Percentiles rank a stretch among this genome's conserved stretches.
phyloP scores from a whole-genome alignment of 2,797 vertebrate species.

The Typhlichthys subterraneus region DNA sequence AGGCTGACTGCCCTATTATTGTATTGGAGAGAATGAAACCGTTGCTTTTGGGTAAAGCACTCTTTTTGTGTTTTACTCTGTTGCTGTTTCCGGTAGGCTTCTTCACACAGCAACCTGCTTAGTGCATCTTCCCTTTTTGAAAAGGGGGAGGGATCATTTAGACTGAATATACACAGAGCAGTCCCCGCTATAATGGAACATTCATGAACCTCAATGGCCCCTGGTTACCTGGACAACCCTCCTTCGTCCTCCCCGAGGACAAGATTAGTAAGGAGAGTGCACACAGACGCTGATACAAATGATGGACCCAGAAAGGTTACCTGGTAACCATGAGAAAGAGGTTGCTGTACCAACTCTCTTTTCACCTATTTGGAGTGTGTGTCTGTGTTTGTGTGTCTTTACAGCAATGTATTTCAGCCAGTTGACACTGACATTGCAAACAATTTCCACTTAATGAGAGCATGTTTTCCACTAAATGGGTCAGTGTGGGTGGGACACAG shows the following conservation, averaged over 20 bases:
- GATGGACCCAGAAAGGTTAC: conserved; percentile 54
- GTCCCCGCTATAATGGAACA: conserved; percentile 58
- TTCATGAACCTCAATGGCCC: conserved; percentile 61
- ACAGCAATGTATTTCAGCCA: neutral
- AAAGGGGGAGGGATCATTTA: conserved; percentile 36
- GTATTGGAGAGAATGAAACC: neutral
- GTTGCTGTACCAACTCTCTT: conserved; percentile 27
- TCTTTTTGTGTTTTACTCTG: neutral
- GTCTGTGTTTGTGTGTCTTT: conserved; percentile 1
- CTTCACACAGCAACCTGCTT: neutral
- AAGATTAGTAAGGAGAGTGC: conserved; percentile 20
- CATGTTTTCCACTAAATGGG: conserved; percentile 19
- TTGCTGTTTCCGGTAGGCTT: neutral
- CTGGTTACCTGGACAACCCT: conserved; percentile 73
- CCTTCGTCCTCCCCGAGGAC: conserved; percentile 34
- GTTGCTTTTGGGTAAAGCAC: neutral
- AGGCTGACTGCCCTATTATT: conserved; percentile 2
- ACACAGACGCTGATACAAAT: conserved; percentile 49
- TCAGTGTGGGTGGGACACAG: neutral
- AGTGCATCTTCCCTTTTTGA: conserved; percentile 16
- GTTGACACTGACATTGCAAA: conserved; percentile 19
- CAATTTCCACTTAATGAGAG: conserved; percentile 22
- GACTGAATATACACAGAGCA: conserved; percentile 22
- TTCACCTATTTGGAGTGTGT: conserved; percentile 31
- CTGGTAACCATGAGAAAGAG: conserved; percentile 41